These are phyloP conservation scores for Emydura subglobosa DNA, from an alignment of 2,113 vertebrate species.

Conservation along the genomic window DNA sequence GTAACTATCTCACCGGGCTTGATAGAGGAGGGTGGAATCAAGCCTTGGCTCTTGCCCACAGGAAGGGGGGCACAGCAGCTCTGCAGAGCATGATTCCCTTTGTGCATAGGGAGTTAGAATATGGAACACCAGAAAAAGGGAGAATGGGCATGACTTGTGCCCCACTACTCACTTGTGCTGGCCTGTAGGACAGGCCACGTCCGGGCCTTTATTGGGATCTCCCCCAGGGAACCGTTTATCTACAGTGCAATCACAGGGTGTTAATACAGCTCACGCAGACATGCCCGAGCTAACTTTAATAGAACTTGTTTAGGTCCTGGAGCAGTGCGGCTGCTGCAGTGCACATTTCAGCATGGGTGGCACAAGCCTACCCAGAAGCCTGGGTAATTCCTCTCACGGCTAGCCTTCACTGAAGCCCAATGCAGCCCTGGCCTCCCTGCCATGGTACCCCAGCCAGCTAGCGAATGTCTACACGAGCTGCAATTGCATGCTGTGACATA, in stretches of 20 bases:
- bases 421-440: not conserved
- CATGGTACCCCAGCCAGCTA: not conserved
- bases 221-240: not conserved
- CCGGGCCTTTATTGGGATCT: not conserved
- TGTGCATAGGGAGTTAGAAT: not conserved
- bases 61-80: not conserved
- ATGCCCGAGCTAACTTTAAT: not conserved
- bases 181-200: not conserved
- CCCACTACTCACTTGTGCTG: not conserved
- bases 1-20: no score
- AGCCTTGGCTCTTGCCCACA: not conserved
- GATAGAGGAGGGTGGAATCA: not conserved
- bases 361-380: not conserved
- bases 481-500: not conserved
- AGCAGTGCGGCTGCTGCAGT: not conserved
- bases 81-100: not conserved
- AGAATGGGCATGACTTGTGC: not conserved
- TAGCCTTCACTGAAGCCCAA: not conserved
- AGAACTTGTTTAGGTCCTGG: not conserved
- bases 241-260: not conserved
- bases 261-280: not conserved
- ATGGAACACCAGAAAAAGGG: not conserved
- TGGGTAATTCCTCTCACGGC: not conserved
- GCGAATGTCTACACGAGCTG: not conserved
- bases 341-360: not conserved